Evolutionary conservation across 2,888 invertebrate genomes (phyloP), one percentile per base, ranked within the genome.

Genomic region (Cheilosia urbana): DNA sequence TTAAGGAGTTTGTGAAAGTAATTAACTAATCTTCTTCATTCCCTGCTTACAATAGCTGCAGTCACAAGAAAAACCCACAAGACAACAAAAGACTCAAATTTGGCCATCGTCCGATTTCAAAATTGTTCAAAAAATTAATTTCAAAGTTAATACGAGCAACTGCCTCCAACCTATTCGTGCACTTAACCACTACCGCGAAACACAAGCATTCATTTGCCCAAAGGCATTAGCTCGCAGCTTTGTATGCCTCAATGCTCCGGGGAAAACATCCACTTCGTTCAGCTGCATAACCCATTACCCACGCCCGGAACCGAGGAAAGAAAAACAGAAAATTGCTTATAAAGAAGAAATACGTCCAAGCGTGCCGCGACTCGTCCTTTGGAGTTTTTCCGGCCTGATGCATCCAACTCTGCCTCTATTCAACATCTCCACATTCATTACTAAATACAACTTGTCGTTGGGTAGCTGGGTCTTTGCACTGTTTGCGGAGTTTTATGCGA

Each of bases 331-430:
- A 79, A 75, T 47, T 65, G 71, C 53, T 66, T 62, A 78, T 66
- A 42, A 79, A 60, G 71, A 79, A 55, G 65, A 69, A 84, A 84
- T 80, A 84, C 51, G 75, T 79, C 69, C 71, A 60, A 75, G 65
- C 65, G 34, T 57, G 75, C 53, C 58, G 79, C 80, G 66, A 66
- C 60, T 69, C 57, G 58, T 75, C 71, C 79, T 49, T 60, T 66
- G 47, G 51, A 84, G 40, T 60, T 69, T 71, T 60, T 37, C 19
- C 65, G 40, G 75, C 13, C 69, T 30, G 27, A 27, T 27, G 37
- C 17, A 30, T 40, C 60, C 42, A 68, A 65, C 17, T 63, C 21
- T 72, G 37, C 62, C 45, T 24, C 34, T 80, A 21, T 42, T 3
- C 13, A 11, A 13, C 53, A 15, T 60, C 45, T 60, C 45, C 19